These are phyloP conservation scores for Phodopus roborovskii DNA, from an alignment of 2,113 vertebrate genomes.

Conservation along the genomic window DNA sequence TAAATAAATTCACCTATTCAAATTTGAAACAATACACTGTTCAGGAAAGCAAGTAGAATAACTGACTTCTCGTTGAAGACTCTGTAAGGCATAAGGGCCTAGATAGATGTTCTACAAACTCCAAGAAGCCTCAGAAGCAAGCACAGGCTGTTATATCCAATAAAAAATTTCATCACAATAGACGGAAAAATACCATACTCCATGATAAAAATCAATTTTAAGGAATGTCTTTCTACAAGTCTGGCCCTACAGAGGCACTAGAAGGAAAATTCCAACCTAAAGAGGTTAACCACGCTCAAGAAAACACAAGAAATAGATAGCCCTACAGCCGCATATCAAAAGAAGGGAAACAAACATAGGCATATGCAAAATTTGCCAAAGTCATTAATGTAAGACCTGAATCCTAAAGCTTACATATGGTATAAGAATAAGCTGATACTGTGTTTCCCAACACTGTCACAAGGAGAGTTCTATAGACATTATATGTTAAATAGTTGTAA, in stretches of 20 bases:
- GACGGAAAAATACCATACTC: background rate
- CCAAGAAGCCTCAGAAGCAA: background rate
- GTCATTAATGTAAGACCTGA: background rate
- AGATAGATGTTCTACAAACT: background rate
- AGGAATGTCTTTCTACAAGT: background rate
- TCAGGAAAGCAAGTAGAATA: background rate
- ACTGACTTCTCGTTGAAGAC: background rate
- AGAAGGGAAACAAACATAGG: background rate
- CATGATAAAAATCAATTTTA: background rate
- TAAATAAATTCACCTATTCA: background rate
- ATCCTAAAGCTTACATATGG: background rate
- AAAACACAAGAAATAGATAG: background rate
- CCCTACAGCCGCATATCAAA: background rate
- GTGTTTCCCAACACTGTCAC: background rate
- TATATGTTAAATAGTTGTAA: background rate
- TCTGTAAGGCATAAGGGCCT: background rate
- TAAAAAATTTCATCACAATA: background rate
- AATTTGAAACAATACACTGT: background rate
- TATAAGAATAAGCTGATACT: slow-evolving; percentile 7
- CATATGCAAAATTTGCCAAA: background rate
- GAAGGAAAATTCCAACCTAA: background rate
- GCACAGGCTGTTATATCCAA: background rate
- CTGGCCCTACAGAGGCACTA: background rate
- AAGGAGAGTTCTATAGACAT: background rate
- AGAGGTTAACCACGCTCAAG: background rate